Percentiles rank a stretch among this genome's conserved stretches.
Evolutionary conservation across 2,113 vertebrate genomes (phyloP).

Genomic region (Leptobrachium ailaonicum): DNA sequence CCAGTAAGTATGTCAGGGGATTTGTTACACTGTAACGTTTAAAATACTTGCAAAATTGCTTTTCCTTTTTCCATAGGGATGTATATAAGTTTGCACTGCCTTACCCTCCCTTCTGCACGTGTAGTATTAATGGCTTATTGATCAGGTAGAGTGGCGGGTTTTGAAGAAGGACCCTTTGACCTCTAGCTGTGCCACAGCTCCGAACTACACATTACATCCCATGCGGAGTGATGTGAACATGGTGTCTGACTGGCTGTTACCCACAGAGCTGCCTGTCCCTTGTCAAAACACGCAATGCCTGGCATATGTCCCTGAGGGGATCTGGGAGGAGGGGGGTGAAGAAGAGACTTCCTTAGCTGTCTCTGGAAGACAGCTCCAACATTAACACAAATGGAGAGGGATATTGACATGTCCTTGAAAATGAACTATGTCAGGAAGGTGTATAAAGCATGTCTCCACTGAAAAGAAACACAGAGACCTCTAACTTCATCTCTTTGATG

Average conservation of each 20-base stretch:
- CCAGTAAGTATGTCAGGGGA: slow-evolving; percentile 28
- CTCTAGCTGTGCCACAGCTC: slow-evolving; percentile 53
- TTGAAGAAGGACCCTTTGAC: slow-evolving; percentile 50
- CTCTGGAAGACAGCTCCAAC: background rate
- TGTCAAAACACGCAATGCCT: slow-evolving; percentile 62
- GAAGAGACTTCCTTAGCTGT: background rate
- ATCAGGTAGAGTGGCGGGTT: slow-evolving; percentile 54
- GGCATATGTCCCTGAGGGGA: slow-evolving; percentile 41
- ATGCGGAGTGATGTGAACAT: slow-evolving; percentile 49
- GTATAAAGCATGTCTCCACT: background rate
- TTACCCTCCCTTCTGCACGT: slow-evolving; percentile 2
- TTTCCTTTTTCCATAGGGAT: slow-evolving; percentile 10
- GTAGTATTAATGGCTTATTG: slow-evolving; percentile 66
- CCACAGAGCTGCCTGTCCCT: slow-evolving; percentile 54
- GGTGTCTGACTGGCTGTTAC: slow-evolving; percentile 57
- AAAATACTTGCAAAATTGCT: slow-evolving; percentile 37
- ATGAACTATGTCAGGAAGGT: background rate
- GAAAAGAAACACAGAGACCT: background rate
- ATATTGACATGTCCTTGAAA: background rate
- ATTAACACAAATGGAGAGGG: background rate
- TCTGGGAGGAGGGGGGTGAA: background rate
- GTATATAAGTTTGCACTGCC: background rate
- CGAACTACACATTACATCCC: slow-evolving; percentile 47
- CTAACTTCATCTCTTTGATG: background rate
- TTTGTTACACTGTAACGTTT: slow-evolving; percentile 38